phyloP scores from a whole-genome alignment of 92 coral and sea anemone species.

The Blastomussa wellsi region DNA sequence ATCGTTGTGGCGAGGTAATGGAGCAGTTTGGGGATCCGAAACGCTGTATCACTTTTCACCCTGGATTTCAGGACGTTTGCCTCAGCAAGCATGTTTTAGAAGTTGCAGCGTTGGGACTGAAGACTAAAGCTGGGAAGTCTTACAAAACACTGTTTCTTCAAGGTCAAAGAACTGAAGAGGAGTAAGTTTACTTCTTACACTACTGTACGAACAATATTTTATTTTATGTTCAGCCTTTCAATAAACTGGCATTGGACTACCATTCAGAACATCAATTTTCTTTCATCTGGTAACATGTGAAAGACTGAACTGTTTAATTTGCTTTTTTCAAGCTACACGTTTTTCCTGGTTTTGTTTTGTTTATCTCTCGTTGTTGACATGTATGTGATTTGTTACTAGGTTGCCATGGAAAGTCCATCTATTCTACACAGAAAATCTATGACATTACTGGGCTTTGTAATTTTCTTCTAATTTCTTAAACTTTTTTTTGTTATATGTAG shows the following conservation, averaged over 20 bases:
- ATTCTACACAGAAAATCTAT: too few species aligned
- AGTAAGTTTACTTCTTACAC: background rate
- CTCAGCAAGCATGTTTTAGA: constrained; percentile 60
- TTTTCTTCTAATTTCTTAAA: too few species aligned
- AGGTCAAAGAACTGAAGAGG: constrained; percentile 11
- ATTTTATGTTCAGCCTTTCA: background rate
- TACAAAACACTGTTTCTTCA: background rate
- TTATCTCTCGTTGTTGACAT: too few species aligned
- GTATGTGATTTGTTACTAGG: too few species aligned
- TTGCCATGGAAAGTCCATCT: too few species aligned
- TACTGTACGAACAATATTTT: background rate
- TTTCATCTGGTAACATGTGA: too few species aligned
- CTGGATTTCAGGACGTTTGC: constrained; percentile 52
- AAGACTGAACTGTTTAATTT: too few species aligned
- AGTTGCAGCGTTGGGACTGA: constrained; percentile 50
- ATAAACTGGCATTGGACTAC: background rate
- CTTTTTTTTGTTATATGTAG: too few species aligned
- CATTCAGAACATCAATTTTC: too few species aligned
- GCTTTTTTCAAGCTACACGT: too few species aligned
- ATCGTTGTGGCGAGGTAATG: constrained; percentile 44
- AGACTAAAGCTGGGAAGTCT: constrained; percentile 1
- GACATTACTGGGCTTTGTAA: too few species aligned
- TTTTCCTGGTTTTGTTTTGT: too few species aligned
- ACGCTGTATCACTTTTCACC: constrained; percentile 48
- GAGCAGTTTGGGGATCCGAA: constrained; percentile 16